These are phyloP conservation scores for Onychostoma macrolepis DNA, from an alignment of 2,113 vertebrate species.

Conservation along the genomic window DNA sequence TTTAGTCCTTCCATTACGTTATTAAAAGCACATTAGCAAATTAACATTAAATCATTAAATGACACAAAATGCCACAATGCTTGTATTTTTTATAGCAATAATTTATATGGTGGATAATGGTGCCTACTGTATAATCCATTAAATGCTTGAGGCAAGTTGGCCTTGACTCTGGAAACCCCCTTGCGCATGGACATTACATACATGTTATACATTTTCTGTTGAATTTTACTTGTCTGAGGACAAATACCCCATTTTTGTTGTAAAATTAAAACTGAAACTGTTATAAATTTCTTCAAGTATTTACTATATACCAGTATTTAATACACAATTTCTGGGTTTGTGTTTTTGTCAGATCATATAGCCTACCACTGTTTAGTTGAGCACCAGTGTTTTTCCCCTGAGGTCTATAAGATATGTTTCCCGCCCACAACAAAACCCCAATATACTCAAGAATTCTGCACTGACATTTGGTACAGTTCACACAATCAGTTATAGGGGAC, in stretches of 20 bases:
- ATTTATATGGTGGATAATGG: background rate
- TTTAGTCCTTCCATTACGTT: background rate
- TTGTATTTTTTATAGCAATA: background rate
- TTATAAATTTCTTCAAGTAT: too few species aligned
- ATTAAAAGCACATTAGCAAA: background rate
- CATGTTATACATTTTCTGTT: background rate
- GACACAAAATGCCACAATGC: background rate
- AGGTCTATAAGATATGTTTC: background rate
- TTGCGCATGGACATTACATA: background rate
- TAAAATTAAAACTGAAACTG: background rate
- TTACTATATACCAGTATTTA: background rate
- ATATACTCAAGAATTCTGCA: slow-evolving; percentile 9
- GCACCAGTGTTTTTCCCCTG: background rate
- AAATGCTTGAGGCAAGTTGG: background rate
- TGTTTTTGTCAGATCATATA: background rate
- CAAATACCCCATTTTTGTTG: background rate
- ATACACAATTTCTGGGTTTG: too few species aligned
- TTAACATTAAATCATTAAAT: background rate
- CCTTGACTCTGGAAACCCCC: background rate
- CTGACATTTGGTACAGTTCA: background rate
- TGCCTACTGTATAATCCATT: background rate
- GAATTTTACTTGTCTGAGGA: background rate
- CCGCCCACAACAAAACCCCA: background rate
- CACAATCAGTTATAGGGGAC: background rate
- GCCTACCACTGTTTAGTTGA: background rate